Evolutionary conservation across 2,797 vertebrate genomes (phyloP).

Genomic region (Hydrophis major): DNA sequence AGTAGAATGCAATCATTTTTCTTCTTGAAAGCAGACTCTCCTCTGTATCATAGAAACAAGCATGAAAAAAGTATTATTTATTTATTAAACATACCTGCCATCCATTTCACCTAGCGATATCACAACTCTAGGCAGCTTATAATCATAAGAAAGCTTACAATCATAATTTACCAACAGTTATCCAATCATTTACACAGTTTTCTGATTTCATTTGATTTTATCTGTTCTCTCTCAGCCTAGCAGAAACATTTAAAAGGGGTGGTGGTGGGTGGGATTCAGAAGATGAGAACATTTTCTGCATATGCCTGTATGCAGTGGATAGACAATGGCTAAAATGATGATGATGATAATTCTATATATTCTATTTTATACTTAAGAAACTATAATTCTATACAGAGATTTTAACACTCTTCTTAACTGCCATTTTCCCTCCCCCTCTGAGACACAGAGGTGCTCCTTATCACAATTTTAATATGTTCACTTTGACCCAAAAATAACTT

Average conservation of each 20-base stretch:
- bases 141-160: too few species aligned
- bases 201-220: too few species aligned
- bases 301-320: not conserved
- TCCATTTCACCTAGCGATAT: too few species aligned
- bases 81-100: not conserved
- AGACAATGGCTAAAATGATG: too few species aligned
- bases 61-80: not conserved
- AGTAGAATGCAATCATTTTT: not conserved
- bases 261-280: not conserved
- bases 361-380: not conserved
- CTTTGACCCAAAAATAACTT: too few species aligned
- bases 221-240: not conserved
- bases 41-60: not conserved
- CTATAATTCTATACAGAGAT: not conserved
- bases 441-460: too few species aligned
- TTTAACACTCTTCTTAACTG: not conserved
- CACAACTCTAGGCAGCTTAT: too few species aligned
- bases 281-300: not conserved
- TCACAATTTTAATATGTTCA: too few species aligned
- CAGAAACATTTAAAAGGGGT: not conserved
- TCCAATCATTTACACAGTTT: too few species aligned
- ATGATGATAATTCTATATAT: too few species aligned
- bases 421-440: too few species aligned
- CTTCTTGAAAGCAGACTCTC: not conserved
- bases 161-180: too few species aligned